Conservation (phyloP, 2,113 vertebrate genomes). For the Vulpes vulpes region DNA sequence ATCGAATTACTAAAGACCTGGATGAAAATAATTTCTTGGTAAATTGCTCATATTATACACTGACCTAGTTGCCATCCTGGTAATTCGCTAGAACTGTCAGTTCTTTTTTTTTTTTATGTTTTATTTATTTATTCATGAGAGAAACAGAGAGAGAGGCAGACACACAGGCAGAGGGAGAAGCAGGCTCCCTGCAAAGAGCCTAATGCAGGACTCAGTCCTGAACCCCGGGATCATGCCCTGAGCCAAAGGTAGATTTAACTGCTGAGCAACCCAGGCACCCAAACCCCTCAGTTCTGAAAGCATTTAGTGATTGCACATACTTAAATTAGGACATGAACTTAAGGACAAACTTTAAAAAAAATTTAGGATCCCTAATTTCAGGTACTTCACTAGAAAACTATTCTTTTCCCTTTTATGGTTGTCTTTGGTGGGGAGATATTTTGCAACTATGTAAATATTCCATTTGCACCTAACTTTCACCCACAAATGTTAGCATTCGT, state of each 20-base stretch:
- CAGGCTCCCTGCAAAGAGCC: too few relatives aligned
- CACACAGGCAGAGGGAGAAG: too few relatives aligned
- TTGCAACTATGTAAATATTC: not conserved
- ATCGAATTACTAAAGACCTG: not conserved
- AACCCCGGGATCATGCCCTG: too few relatives aligned
- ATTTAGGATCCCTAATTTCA: not conserved
- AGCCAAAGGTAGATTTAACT: too few relatives aligned
- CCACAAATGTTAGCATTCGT: not conserved
- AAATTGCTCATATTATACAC: not conserved
- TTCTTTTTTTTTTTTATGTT: too few relatives aligned
- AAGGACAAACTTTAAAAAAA: not conserved
- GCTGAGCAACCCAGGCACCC: too few relatives aligned
- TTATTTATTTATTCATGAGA: too few relatives aligned
- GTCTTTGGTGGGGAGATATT: not conserved
- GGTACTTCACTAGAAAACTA: not conserved
- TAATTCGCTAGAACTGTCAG: not conserved
- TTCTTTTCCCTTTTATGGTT: constrained; percentile 33
- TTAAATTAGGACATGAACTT: constrained; percentile 17
- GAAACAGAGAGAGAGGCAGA: too few relatives aligned
- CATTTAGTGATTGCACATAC: not conserved
- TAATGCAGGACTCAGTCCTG: too few relatives aligned
- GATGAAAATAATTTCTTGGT: constrained; percentile 51
- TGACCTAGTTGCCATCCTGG: not conserved
- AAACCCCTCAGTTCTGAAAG: not conserved
- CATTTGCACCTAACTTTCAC: constrained; percentile 9